Base-by-base conservation (phyloP, 2,888 invertebrate species). In the Agriopis aurantiaria region DNA sequence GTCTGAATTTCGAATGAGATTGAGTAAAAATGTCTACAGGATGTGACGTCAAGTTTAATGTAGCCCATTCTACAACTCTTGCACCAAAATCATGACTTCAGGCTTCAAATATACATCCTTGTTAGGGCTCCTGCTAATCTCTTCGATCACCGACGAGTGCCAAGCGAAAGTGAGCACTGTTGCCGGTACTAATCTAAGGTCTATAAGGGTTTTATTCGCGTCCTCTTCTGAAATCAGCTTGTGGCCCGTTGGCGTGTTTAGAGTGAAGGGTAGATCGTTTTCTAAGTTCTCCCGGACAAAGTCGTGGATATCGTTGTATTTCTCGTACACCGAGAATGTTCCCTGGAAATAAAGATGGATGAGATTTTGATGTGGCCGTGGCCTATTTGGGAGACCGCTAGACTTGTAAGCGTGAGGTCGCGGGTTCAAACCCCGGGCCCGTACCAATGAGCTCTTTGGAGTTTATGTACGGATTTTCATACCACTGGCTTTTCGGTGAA, bases 251-350 rank as follows among this genome's bases (percentile, higher is more conserved):
- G 97, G 96, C 0, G 96, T 95, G 67, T 95, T 95, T n/a, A 98
- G 92, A 7, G 94, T 82, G 88, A 98, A 98, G 0, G 97, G 96
- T 65, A 96, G 90, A 12, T 96, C 95, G 80, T 96, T 95, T 74
- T 96, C 95, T 46, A 99, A 88, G 85, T 97, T 96, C 74, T 98
- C 97, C 83, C 95, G 95, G 0, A 98, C 96, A 88, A 98, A 98
- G 70, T 97, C 96, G 75, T 96, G 92, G n/a, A 98, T 95, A 74
- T 96, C 96, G 0, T 90, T 87, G 76, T 97, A 95, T 75, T 96
- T 97, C 85, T 98, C 98, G 84, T 96, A 96, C 0, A 98, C 97
- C 60, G 96, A 96, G 88, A 99, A 99, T 4, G 98, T 98, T 9
- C 98, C 98, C 96, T 98, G 94, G 12, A 65, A 66, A 48, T 23